Evolutionary conservation across 1,140 invertebrate species (phyloP).

Genomic region (Dendroctonus ponderosae): DNA sequence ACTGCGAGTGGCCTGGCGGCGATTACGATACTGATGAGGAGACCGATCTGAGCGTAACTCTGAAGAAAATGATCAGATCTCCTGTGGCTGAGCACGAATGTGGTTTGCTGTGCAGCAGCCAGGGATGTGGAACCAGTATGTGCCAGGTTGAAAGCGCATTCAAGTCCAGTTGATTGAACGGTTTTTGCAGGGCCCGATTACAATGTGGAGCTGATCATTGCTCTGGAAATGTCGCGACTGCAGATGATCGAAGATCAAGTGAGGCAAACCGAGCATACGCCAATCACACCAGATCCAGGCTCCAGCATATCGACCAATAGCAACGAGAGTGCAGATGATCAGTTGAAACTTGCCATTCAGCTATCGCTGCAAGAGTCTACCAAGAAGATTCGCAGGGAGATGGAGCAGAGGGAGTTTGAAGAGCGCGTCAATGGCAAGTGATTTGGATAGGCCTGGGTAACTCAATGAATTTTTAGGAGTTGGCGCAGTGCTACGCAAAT

Average conservation of each 20-base stretch:
- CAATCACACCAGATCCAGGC: slow-evolving; percentile 46
- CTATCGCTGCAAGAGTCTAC: slow-evolving; percentile 53
- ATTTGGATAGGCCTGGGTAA: too few relatives aligned
- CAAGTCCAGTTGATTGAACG: background rate
- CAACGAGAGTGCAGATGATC: slow-evolving; percentile 50
- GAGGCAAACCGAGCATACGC: slow-evolving; percentile 44
- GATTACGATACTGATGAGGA: slow-evolving; percentile 59
- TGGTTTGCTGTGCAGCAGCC: slow-evolving; percentile 41
- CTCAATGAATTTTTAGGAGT: too few relatives aligned
- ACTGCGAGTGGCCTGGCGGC: slow-evolving; percentile 63
- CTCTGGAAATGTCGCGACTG: slow-evolving; percentile 70
- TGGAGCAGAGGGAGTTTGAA: slow-evolving; percentile 27
- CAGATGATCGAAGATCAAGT: slow-evolving; percentile 64
- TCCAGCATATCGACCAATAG: slow-evolving; percentile 47
- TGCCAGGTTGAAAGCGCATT: background rate
- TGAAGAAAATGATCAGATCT: slow-evolving; percentile 37
- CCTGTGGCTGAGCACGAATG: slow-evolving; percentile 44
- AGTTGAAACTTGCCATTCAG: slow-evolving; percentile 55
- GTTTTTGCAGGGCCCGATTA: slow-evolving; percentile 52
- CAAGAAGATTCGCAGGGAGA: slow-evolving; percentile 34
- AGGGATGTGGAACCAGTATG: slow-evolving; percentile 38
- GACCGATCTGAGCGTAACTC: slow-evolving; percentile 43
- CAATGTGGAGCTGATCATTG: slow-evolving; percentile 66
- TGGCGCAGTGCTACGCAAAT: too few relatives aligned
- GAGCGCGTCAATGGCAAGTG: slow-evolving; percentile 25